These are phyloP conservation scores for Nannoperca obscura DNA, from an alignment of 2,797 vertebrate genomes.

Conservation along the genomic window DNA sequence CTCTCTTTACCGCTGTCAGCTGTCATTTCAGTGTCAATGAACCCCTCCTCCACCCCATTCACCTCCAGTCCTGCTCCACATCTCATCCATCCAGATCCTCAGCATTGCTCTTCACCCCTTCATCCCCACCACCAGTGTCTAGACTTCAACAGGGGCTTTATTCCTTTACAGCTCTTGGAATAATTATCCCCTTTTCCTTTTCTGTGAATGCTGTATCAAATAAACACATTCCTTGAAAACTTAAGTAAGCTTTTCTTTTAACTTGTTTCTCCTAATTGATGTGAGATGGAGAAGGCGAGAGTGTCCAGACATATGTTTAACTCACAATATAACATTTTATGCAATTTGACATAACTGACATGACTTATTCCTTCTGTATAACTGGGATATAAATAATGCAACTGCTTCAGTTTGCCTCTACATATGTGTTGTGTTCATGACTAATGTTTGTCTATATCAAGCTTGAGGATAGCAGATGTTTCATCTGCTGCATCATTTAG, in stretches of 20 bases:
- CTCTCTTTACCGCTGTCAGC: no score
- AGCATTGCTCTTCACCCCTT: no score
- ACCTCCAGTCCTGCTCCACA: no score
- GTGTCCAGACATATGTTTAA: background rate
- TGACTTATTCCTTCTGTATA: constrained; percentile 36
- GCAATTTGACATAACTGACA: constrained; percentile 16
- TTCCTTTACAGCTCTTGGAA: no score
- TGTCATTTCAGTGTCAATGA: no score
- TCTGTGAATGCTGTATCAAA: background rate
- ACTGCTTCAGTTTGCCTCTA: constrained; percentile 4
- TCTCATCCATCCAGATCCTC: no score
- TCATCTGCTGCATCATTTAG: constrained; percentile 21
- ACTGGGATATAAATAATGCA: constrained; percentile 4
- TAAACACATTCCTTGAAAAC: background rate
- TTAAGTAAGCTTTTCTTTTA: background rate
- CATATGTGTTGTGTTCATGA: constrained; percentile 4
- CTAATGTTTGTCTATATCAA: constrained; percentile 15
- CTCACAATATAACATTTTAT: background rate
- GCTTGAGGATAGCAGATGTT: background rate
- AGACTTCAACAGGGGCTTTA: no score
- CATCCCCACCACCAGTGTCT: no score
- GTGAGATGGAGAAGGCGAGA: background rate
- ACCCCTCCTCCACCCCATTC: no score
- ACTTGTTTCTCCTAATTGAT: background rate
- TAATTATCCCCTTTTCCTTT: background rate